A percentile compares a stretch with the other conserved stretches of the same genome.
These are phyloP conservation scores for Sebastes fasciatus DNA, from an alignment of 2,113 vertebrate species.

Conservation along the genomic window DNA sequence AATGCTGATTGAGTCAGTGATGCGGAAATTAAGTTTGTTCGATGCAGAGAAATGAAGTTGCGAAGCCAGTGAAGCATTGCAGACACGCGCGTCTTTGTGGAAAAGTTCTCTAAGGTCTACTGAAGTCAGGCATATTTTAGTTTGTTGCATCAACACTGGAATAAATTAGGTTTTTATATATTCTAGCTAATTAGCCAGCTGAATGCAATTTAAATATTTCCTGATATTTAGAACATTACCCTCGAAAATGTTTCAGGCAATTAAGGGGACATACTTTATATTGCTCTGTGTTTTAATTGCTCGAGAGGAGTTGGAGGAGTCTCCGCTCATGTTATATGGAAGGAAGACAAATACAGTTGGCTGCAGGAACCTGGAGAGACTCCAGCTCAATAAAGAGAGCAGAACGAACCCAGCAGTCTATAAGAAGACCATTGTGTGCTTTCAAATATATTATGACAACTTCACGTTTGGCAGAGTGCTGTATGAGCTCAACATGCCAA, in stretches of 20 bases:
- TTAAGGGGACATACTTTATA: constrained; percentile 25
- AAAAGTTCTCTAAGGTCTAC: constrained; percentile 38
- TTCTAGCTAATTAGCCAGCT: constrained; percentile 47
- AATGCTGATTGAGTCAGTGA: constrained; percentile 58
- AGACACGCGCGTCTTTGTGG: constrained; percentile 17
- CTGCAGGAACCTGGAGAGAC: constrained; percentile 36
- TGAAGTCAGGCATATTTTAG: constrained; percentile 27
- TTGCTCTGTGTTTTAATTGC: constrained; percentile 35
- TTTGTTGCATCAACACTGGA: constrained; percentile 38
- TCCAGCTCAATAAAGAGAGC: constrained; percentile 44
- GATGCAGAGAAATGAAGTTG: constrained; percentile 10
- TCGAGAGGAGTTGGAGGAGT: constrained; percentile 5
- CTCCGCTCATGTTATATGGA: constrained; percentile 7
- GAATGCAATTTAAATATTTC: constrained; percentile 43
- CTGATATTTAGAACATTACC: constrained; percentile 29
- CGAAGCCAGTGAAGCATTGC: constrained; percentile 11
- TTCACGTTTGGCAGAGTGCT: constrained; percentile 37
- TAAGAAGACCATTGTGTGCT: constrained; percentile 35
- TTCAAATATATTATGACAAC: constrained; percentile 40
- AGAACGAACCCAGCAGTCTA: constrained; percentile 15
- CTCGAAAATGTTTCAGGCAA: constrained; percentile 31
- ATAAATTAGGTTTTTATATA: neutral
- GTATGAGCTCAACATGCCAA: constrained; percentile 24
- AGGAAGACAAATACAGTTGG: constrained; percentile 32
- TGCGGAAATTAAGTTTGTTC: constrained; percentile 46